Percentiles rank a stretch among this genome's conserved stretches.
Conservation (phyloP, 2,888 invertebrate species). For the Drosophila monieri region DNA sequence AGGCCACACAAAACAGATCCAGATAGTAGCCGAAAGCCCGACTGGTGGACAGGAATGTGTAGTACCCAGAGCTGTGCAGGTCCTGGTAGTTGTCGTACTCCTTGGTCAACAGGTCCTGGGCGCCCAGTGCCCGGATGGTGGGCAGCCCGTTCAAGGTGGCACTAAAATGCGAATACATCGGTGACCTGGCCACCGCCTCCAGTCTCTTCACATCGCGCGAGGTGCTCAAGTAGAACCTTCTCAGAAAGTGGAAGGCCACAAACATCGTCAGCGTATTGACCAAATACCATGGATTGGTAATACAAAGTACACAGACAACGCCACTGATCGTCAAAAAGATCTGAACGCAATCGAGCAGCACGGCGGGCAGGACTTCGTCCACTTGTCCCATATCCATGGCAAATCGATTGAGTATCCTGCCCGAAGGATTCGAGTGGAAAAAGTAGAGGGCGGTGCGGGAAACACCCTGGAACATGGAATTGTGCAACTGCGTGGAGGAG, state of each 20-base stretch:
- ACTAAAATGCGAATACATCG: slow-evolving; percentile 96
- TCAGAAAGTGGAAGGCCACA: slow-evolving; percentile 89
- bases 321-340: slow-evolving; percentile 92
- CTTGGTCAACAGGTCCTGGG: slow-evolving; percentile 89
- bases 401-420: slow-evolving; percentile 93
- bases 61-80: slow-evolving; percentile 96
- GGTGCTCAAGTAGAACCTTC: slow-evolving; percentile 91
- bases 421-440: slow-evolving; percentile 90
- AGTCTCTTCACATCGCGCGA: slow-evolving; percentile 92
- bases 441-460: slow-evolving; percentile 88
- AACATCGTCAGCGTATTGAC: slow-evolving; percentile 89
- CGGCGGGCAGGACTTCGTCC: slow-evolving; percentile 83
- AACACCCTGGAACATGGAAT: slow-evolving; percentile 88
- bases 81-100: slow-evolving; percentile 94
- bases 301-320: slow-evolving; percentile 90
- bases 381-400: slow-evolving; percentile 92
- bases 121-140: slow-evolving; percentile 94
- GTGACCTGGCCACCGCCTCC: slow-evolving; percentile 94
- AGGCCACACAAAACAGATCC: slow-evolving; percentile 93
- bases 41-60: slow-evolving; percentile 93
- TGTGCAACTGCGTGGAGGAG: slow-evolving; percentile 91
- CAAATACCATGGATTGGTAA: slow-evolving; percentile 90
- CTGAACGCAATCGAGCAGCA: slow-evolving; percentile 85
- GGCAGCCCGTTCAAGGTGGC: slow-evolving; percentile 95
- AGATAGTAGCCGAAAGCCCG: slow-evolving; percentile 97